phyloP scores from a whole-genome alignment of 2,113 vertebrate genomes.

The Oenanthe melanoleuca region DNA sequence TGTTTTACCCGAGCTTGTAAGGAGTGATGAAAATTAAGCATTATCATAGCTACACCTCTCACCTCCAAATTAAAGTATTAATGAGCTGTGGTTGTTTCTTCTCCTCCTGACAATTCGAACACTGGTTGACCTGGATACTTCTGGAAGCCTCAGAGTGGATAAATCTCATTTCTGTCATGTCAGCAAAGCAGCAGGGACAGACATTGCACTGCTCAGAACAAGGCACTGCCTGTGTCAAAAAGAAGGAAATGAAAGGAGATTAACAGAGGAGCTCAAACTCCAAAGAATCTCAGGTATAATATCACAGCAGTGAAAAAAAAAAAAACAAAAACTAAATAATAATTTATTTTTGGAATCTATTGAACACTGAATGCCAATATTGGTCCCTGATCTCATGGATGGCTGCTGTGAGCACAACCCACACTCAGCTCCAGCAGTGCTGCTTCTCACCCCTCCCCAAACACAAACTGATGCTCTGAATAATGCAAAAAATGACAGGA shows the following conservation, averaged over 20 bases:
- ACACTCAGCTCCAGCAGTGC: not conserved
- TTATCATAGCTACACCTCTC: not conserved
- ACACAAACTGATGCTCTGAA: not conserved
- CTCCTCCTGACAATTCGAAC: not conserved
- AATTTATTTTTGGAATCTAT: not conserved
- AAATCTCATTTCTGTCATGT: conserved; percentile 22
- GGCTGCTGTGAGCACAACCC: not conserved
- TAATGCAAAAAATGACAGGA: not conserved
- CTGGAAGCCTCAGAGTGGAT: not conserved
- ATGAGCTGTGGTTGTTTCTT: not conserved
- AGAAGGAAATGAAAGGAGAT: not conserved
- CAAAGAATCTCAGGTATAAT: not conserved
- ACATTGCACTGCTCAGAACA: not conserved
- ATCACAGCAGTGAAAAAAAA: not conserved
- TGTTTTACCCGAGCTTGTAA: not conserved
- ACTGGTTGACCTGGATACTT: not conserved
- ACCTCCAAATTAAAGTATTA: not conserved
- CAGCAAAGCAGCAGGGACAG: not conserved
- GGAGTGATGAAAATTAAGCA: not conserved
- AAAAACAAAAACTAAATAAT: not conserved
- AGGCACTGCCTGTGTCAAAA: not conserved
- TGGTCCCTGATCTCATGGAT: not conserved
- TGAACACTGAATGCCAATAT: accelerated
- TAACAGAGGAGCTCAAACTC: not conserved
- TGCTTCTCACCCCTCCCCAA: not conserved